Evolutionary conservation across 2,113 vertebrate species (phyloP).

Genomic region (Cyphomyrus plagiostoma): DNA sequence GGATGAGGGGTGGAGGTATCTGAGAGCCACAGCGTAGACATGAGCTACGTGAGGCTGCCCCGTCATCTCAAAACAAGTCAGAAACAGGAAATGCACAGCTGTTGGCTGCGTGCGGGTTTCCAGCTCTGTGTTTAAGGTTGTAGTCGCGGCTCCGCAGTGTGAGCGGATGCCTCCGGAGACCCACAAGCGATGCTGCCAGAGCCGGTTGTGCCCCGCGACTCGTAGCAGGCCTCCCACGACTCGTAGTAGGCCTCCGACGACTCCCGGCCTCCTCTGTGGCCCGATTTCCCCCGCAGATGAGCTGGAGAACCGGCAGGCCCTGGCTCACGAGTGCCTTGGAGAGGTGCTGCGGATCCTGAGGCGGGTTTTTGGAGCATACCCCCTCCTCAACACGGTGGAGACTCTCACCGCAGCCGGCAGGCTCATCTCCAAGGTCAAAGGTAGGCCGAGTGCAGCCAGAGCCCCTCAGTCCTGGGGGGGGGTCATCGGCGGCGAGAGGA

Average conservation of each 20-base stretch:
- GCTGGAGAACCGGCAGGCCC: slow-evolving; percentile 66
- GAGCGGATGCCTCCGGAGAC: background rate
- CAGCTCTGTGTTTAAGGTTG: background rate
- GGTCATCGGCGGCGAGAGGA: slow-evolving; percentile 16
- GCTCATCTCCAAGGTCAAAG: slow-evolving; percentile 92
- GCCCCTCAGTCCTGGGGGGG: background rate
- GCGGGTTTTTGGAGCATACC: slow-evolving; percentile 83
- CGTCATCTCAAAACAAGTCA: background rate
- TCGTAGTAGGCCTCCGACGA: background rate
- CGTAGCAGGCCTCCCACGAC: background rate
- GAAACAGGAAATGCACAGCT: slow-evolving; percentile 8
- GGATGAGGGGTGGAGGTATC: background rate
- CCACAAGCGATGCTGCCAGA: background rate
- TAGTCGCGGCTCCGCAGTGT: background rate
- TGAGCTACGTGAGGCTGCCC: background rate
- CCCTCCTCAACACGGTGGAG: slow-evolving; percentile 90
- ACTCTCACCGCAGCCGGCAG: slow-evolving; percentile 85
- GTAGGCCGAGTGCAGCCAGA: slow-evolving; percentile 46
- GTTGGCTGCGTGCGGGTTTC: background rate
- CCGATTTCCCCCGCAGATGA: slow-evolving; percentile 57
- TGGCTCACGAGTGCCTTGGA: slow-evolving; percentile 82
- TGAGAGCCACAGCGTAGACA: background rate
- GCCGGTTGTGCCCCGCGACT: background rate
- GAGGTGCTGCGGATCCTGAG: slow-evolving; percentile 82
- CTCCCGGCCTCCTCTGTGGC: background rate